A percentile compares a stretch with the other conserved stretches of the same genome.
phyloP scores from a whole-genome alignment of 92 coral and sea anemone species.

The Nematostella vectensis region DNA sequence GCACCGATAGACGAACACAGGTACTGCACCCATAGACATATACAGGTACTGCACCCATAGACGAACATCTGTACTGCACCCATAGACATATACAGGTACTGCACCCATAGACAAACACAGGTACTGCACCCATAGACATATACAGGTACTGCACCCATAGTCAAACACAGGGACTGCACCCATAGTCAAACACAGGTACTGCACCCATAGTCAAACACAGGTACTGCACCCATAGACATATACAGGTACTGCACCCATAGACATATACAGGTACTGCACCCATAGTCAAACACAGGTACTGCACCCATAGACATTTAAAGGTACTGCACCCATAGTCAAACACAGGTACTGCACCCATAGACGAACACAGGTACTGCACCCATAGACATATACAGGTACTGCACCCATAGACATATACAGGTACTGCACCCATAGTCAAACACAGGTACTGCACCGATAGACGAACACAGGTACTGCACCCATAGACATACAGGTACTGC shows the following conservation, averaged over 20 bases:
- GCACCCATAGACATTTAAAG: slow-evolving; percentile 75
- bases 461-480: not conserved
- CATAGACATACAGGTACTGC: slow-evolving; percentile 50
- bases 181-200: not conserved
- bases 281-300: too few relatives aligned
- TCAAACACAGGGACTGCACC: slow-evolving; percentile 26
- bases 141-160: slow-evolving; percentile 69
- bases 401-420: slow-evolving; percentile 75
- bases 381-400: too few relatives aligned
- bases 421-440: slow-evolving; percentile 60
- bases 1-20: not conserved
- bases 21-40: slow-evolving; percentile 62
- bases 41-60: slow-evolving; percentile 69
- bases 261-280: not conserved
- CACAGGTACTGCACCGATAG: slow-evolving; percentile 18
- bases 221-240: slow-evolving; percentile 59
- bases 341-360: slow-evolving; percentile 18
- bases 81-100: not conserved
- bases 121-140: slow-evolving; percentile 78
- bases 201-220: too few relatives aligned
- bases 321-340: slow-evolving; percentile 60
- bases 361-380: not conserved
- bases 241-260: slow-evolving; percentile 18
- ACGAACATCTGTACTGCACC: slow-evolving; percentile 24
- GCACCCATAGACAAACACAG: too few relatives aligned